Conservation (phyloP, 2,797 vertebrate species). For the Sebastes ruberrimus region DNA sequence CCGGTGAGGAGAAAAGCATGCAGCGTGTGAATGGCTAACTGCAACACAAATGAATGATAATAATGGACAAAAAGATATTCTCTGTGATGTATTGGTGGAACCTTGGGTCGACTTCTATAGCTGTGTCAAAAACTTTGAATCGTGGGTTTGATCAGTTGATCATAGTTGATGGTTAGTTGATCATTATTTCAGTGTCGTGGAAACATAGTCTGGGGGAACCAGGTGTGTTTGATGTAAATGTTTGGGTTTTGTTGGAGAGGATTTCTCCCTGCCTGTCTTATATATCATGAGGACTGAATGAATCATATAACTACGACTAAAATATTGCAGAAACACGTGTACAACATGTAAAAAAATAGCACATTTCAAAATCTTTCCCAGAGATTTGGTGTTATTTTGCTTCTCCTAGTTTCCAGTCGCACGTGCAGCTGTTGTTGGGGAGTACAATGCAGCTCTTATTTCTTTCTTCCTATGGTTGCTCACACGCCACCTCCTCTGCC, state of each 20-base stretch:
- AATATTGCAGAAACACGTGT: slow-evolving; percentile 14
- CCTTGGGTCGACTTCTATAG: background rate
- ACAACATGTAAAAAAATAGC: background rate
- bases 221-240: slow-evolving; percentile 46
- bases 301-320: slow-evolving; percentile 43
- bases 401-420: slow-evolving; percentile 8
- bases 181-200: slow-evolving; percentile 17
- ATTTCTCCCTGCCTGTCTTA: slow-evolving; percentile 23
- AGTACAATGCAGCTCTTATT: slow-evolving; percentile 27
- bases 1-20: background rate
- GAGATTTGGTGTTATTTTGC: slow-evolving; percentile 4
- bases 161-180: background rate
- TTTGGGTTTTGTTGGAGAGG: slow-evolving; percentile 40
- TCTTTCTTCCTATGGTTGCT: slow-evolving; percentile 39
- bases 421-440: slow-evolving; percentile 29
- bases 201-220: background rate
- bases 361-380: background rate
- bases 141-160: background rate
- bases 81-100: background rate
- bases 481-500: slow-evolving; percentile 42
- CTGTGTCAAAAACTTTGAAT: background rate
- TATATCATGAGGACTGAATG: slow-evolving; percentile 22
- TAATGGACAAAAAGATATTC: background rate
- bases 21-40: background rate
- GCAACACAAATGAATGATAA: background rate